Evolutionary conservation across 1,140 invertebrate genomes (phyloP).

Genomic region (Heliconius congener): DNA sequence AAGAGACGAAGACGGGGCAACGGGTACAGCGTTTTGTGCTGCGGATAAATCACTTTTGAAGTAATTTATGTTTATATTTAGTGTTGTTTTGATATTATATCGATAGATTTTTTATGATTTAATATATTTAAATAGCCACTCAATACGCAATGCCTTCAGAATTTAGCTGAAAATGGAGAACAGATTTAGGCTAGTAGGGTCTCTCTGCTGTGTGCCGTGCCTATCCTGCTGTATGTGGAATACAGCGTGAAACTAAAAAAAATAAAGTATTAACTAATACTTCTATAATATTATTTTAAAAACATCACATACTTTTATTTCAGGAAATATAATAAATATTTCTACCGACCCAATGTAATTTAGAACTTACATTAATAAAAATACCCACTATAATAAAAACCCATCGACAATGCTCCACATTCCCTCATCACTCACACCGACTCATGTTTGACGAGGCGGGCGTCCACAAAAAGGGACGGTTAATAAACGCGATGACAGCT

Average conservation of each 20-base stretch:
- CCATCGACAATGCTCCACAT: background rate
- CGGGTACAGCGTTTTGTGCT: conserved; percentile 65
- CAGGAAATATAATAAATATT: too few relatives aligned
- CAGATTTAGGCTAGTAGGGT: too few relatives aligned
- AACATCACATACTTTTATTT: too few relatives aligned
- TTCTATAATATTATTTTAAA: too few relatives aligned
- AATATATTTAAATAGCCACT: too few relatives aligned
- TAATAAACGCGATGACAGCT: conserved; percentile 61
- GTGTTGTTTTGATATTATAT: conserved; percentile 40
- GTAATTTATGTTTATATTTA: conserved; percentile 65
- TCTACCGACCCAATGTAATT: too few relatives aligned
- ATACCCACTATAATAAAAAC: conserved; percentile 1
- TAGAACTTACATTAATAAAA: background rate
- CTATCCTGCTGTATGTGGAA: too few relatives aligned
- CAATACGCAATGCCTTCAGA: too few relatives aligned
- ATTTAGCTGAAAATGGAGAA: too few relatives aligned
- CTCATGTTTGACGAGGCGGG: conserved; percentile 51
- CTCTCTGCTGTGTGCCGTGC: too few relatives aligned
- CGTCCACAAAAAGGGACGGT: conserved; percentile 47
- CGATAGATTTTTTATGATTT: conserved; percentile 6
- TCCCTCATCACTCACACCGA: conserved; percentile 22
- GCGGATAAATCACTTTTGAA: conserved; percentile 72
- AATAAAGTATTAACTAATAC: too few relatives aligned
- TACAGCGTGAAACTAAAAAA: too few relatives aligned
- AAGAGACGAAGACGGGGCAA: conserved; percentile 49